A percentile compares a stretch with the other conserved stretches of the same genome.
These are phyloP conservation scores for Nasalis larvatus DNA, from an alignment of 2,113 vertebrate species.

Conservation along the genomic window DNA sequence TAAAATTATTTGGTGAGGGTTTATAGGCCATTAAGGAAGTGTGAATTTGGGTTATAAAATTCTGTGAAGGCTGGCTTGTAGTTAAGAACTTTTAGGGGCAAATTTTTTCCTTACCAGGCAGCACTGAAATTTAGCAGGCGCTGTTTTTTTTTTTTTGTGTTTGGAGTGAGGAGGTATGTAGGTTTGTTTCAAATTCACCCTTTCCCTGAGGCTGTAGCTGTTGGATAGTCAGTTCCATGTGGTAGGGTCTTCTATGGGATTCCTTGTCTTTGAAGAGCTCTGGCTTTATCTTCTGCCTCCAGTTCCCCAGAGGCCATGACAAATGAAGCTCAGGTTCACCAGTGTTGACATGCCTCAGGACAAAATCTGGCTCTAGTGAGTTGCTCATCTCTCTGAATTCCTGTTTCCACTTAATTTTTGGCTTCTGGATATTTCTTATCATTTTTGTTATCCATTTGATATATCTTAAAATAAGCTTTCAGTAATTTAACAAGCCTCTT, in stretches of 20 bases:
- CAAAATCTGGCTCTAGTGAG: neutral
- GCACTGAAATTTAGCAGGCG: neutral
- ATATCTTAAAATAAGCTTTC: neutral
- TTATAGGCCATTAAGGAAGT: neutral
- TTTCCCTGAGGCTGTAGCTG: neutral
- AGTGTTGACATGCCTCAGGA: neutral
- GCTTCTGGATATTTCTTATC: neutral
- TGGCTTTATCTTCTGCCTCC: neutral
- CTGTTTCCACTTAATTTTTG: constrained; percentile 7
- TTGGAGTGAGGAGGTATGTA: neutral
- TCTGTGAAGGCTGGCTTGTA: neutral
- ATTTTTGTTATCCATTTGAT: neutral
- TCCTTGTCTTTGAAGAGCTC: neutral
- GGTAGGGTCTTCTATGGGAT: neutral
- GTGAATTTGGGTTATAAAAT: neutral
- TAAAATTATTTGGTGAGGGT: neutral
- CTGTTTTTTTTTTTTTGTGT: neutral
- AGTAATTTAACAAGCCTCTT: neutral
- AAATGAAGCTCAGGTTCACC: neutral
- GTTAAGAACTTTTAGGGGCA: neutral
- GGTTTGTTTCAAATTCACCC: neutral
- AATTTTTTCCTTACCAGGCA: neutral
- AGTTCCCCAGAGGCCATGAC: neutral
- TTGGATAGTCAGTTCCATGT: neutral
- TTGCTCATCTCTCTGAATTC: constrained; percentile 27